Conservation (phyloP, 2,888 invertebrate genomes). For the Furcula furcula region DNA sequence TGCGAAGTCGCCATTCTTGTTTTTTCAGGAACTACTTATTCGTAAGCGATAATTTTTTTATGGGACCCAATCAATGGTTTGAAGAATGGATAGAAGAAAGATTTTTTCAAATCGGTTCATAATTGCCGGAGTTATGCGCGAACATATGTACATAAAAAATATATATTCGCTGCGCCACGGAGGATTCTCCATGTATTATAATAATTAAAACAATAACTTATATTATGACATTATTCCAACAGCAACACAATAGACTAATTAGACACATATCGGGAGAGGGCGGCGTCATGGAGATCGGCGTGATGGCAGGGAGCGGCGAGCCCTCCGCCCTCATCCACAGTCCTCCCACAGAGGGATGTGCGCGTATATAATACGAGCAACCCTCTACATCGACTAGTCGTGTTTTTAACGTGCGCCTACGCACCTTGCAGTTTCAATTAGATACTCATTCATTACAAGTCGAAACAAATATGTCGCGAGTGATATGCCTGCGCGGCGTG, state of each 20-base stretch:
- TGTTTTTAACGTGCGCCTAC: slow-evolving; percentile 14
- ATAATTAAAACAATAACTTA: too few species aligned
- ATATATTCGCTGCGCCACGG: too few species aligned
- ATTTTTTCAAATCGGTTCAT: too few species aligned
- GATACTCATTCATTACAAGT: too few species aligned
- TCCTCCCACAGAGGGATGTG: slow-evolving; percentile 9
- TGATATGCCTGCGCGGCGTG: slow-evolving; percentile 49
- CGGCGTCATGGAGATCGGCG: slow-evolving; percentile 44
- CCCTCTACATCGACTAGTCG: slow-evolving; percentile 12
- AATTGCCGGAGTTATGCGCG: too few species aligned
- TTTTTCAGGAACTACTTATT: too few species aligned
- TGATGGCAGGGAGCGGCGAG: slow-evolving; percentile 22
- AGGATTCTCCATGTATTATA: too few species aligned
- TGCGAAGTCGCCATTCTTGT: too few species aligned
- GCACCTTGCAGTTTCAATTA: slow-evolving; percentile 2
- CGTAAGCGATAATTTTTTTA: too few species aligned
- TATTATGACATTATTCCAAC: neutral
- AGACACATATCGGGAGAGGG: slow-evolving; percentile 35
- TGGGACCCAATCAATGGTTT: too few species aligned
- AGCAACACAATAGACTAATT: slow-evolving; percentile 47
- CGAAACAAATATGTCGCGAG: slow-evolving; percentile 26
- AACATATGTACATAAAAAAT: too few species aligned
- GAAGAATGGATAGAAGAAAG: too few species aligned
- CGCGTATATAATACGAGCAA: slow-evolving; percentile 18
- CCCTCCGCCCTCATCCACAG: slow-evolving; percentile 32